These are phyloP conservation scores for Clavelina lepadiformis DNA, from an alignment of 23 tunicate species.

Conservation along the genomic window DNA sequence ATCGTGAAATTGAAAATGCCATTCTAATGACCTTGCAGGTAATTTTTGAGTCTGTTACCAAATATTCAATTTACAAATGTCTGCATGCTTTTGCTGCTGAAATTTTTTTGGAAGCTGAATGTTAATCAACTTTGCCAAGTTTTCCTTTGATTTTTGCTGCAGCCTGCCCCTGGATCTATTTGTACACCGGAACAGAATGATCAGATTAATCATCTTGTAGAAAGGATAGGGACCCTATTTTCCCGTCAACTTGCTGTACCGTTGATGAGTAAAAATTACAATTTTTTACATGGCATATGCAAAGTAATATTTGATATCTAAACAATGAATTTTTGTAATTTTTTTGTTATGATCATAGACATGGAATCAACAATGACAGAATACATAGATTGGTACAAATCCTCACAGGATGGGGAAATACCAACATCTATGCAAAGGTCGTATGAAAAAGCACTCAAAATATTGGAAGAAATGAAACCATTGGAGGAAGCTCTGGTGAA, in stretches of 20 bases:
- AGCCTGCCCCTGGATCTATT: slow-evolving; percentile 82
- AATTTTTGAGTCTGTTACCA: background rate
- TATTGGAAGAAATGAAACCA: slow-evolving; percentile 45
- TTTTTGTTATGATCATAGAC: no score
- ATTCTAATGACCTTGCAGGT: slow-evolving; percentile 70
- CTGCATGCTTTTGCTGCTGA: no score
- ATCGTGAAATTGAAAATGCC: slow-evolving; percentile 86
- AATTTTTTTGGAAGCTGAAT: no score
- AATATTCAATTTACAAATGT: no score
- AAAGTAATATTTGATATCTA: no score
- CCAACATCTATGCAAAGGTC: slow-evolving; percentile 8
- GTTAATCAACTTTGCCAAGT: no score
- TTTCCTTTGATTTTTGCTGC: background rate
- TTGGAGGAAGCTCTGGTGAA: slow-evolving; percentile 63
- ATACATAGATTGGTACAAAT: slow-evolving; percentile 56
- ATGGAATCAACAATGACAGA: slow-evolving; percentile 75
- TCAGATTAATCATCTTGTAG: slow-evolving; percentile 30
- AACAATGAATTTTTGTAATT: background rate
- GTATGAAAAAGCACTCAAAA: slow-evolving; percentile 34
- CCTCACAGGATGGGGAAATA: slow-evolving; percentile 58
- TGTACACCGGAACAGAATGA: slow-evolving; percentile 50
- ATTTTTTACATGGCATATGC: no score
- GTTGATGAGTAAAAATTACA: slow-evolving; percentile 61
- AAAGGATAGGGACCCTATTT: slow-evolving; percentile 42
- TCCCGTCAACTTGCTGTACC: slow-evolving; percentile 69